Evolutionary conservation across 2,888 invertebrate species (phyloP).

Genomic region (Sceliomorpha sp.): DNA sequence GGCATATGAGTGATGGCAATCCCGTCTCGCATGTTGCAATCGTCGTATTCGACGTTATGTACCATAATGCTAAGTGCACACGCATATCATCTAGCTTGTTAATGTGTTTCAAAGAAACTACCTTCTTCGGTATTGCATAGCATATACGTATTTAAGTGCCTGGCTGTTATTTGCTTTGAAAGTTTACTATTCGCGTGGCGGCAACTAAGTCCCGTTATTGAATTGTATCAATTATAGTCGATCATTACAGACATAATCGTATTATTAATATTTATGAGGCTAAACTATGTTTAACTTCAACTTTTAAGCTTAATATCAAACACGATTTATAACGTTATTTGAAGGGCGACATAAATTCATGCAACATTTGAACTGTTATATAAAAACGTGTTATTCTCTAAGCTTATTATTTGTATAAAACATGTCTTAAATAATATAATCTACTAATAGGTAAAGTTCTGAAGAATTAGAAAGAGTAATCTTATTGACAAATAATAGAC

Average conservation of each 20-base stretch:
- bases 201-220: slow-evolving; percentile 15
- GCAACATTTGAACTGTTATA: no score
- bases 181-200: slow-evolving; percentile 4
- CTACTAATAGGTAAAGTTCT: no score
- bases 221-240: slow-evolving; percentile 1
- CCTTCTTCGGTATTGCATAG: slow-evolving; percentile 12
- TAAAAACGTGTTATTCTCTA: no score
- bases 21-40: slow-evolving; percentile 29
- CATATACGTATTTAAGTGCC: neutral
- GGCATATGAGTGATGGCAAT: slow-evolving; percentile 11
- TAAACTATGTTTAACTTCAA: no score
- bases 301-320: no score
- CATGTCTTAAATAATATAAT: no score
- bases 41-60: slow-evolving; percentile 1
- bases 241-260: slow-evolving; percentile 13
- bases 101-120: slow-evolving; percentile 20
- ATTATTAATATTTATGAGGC: slow-evolving; percentile 20
- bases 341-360: no score
- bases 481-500: no score
- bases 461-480: no score
- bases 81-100: slow-evolving; percentile 11
- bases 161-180: neutral
- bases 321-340: no score
- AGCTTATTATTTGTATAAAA: no score
- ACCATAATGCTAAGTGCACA: slow-evolving; percentile 27